Evolutionary conservation across 2,888 invertebrate species (phyloP), one percentile per base, ranked within the genome.

Genomic region (Dione juno): DNA sequence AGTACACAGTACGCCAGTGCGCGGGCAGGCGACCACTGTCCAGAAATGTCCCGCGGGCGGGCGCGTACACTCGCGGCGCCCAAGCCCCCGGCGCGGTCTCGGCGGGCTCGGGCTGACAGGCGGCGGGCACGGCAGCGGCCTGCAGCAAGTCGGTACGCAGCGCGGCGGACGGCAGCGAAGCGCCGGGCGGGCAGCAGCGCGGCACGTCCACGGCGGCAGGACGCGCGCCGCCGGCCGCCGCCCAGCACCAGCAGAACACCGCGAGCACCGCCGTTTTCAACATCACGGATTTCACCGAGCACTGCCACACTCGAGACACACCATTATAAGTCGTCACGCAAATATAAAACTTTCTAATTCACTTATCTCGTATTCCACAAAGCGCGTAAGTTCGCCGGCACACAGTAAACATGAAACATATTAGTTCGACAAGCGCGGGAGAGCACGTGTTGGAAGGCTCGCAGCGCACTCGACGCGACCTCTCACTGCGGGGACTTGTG

Each of bases 61-160:
- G 94, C 43, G 95, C 94, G 81, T 93, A 96, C 50, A 95, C 92
- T 2, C 90, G 83, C 8, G 96, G 95, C 52, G 92, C 84, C 95
- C 95, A 95, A 3, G 82, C 75, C 19, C 81, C 81, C 14, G 76
- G 74, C 16, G 82, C 81, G 3, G 84, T 81, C 14, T 76, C 79
- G 8, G 81, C 79, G 8, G 81, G 80, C 43, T 81, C 82, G 3
- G 84, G 81, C 14, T 74, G 78, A 19, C 52, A 81, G 75, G 64
- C 77, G 77, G 81, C 89, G 86, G 61, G 77, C 80, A 84, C 70
- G 80, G 82, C 74, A 86, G 87, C 74, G 94, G 83, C 75, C 88
- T 87, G 80, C 94, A 94, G 61, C 92, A 93, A 72, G 87, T 84
- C 37, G 86, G 92, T 80, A 81, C 94, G 92, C 76, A 94, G 87